Conservation (phyloP, 2,888 invertebrate genomes). For the Hipparchia semele region DNA sequence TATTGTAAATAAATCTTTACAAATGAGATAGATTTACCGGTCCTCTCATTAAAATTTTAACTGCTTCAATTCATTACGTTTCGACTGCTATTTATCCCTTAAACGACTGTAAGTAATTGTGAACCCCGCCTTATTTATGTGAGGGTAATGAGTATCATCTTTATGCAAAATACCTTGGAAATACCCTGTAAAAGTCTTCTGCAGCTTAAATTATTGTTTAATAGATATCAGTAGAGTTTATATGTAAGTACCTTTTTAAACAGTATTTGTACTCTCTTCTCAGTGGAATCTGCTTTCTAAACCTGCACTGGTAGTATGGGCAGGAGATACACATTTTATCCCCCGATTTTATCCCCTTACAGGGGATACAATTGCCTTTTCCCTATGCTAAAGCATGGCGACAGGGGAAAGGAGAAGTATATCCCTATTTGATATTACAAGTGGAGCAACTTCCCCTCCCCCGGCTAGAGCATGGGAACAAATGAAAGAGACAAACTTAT, state of each 20-base stretch:
- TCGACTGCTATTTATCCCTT: constrained; percentile 43
- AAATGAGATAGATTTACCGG: constrained; percentile 21
- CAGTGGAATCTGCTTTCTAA: no score
- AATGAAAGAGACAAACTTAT: no score
- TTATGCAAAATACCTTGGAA: constrained; percentile 14
- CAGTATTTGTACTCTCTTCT: no score
- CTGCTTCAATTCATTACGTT: constrained; percentile 45
- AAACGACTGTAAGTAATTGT: constrained; percentile 44
- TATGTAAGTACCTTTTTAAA: neutral
- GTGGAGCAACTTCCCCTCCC: no score
- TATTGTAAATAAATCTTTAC: constrained; percentile 11
- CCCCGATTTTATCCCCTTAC: no score
- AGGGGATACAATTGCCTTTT: no score
- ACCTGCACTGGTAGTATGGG: no score
- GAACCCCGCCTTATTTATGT: constrained; percentile 41
- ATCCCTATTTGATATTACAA: no score
- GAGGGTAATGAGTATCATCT: constrained; percentile 27
- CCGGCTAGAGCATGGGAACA: no score
- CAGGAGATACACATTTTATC: no score
- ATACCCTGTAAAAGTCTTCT: constrained; percentile 29
- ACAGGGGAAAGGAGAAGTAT: no score
- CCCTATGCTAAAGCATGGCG: no score
- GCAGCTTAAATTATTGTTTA: constrained; percentile 33
- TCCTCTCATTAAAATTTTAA: constrained; percentile 39
- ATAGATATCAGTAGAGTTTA: constrained; percentile 9